Evolutionary conservation across 92 coral and sea anemone genomes (phyloP).

Genomic region (Siderastrea siderea): DNA sequence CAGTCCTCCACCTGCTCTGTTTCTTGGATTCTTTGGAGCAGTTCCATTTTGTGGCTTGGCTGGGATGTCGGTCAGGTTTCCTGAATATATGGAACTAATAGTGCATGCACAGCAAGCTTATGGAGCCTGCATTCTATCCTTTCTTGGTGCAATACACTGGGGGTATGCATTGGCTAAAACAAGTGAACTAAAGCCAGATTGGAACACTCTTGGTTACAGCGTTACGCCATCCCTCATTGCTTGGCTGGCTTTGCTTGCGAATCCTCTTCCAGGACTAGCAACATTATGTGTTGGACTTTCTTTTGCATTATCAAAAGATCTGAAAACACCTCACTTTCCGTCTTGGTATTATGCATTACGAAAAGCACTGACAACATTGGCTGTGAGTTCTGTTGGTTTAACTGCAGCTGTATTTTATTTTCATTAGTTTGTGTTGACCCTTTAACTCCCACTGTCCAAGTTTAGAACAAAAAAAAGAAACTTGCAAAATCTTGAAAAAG

Average conservation of each 20-base stretch:
- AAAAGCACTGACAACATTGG: conserved; percentile 72
- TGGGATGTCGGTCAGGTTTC: conserved; percentile 58
- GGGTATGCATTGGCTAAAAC: conserved; percentile 74
- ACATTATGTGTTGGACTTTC: conserved; percentile 76
- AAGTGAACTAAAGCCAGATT: conserved; percentile 66
- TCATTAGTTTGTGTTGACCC: neutral
- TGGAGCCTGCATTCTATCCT: conserved; percentile 83
- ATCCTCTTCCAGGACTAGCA: conserved; percentile 76
- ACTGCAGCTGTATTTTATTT: conserved; percentile 72
- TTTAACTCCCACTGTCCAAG: neutral
- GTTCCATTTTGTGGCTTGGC: conserved; percentile 80
- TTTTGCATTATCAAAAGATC: conserved; percentile 72
- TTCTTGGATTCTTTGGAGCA: conserved; percentile 80
- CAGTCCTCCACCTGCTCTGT: conserved; percentile 73
- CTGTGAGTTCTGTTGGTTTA: conserved; percentile 67
- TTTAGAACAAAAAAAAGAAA: neutral
- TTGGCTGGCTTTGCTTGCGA: conserved; percentile 70
- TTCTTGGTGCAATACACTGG: conserved; percentile 90
- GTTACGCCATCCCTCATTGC: conserved; percentile 87
- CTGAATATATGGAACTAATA: conserved; percentile 66
- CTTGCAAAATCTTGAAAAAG: neutral
- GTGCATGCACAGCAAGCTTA: conserved; percentile 84
- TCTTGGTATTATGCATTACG: conserved; percentile 85
- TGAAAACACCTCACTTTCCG: conserved; percentile 72
- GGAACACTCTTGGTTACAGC: conserved; percentile 87